Evolutionary conservation across 2,113 vertebrate genomes (phyloP), one percentile per base, ranked within the genome.

Genomic region (Canis aureus): DNA sequence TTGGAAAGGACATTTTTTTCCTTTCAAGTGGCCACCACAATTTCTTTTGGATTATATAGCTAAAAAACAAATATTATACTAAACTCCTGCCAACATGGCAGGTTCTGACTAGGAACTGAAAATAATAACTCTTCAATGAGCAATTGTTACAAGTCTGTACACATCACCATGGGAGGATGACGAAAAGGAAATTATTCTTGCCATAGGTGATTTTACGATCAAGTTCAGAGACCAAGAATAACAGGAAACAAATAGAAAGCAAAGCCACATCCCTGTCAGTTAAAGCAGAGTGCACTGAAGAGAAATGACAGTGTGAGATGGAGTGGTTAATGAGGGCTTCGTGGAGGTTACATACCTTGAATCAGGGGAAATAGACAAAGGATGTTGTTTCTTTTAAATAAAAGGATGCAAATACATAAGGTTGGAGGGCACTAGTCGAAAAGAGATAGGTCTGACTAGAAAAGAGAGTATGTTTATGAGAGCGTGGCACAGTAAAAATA

Each of bases 161-260:
- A 57, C n/a, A 82, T 51, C 29, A 9, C 35, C 20, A 8, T 57
- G 49, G 27, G 11, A 57, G 64, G 25, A 82, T 35, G n/a, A 88
- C 66, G 43, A 81, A 73, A 80, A 82, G 67, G 35, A 66, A 88
- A 76, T 66, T 35, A 17, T 11, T 93, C 29, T 38, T 82, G 49
- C 57, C 60, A 53, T 76, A 43, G 51, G 32, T 78, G 35, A 69
- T 27, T 49, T 73, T 64, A 62, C 11, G 16, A 49, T 17, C 55
- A 83, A 92, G 53, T 92, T 82, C 35, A 93, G 66, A 96, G n/a
- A 49, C 27, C 29, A 49, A 88, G 49, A 81, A 73, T 53, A 92
- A 55, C 15, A 87, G 66, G 76, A 82, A 88, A 57, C 59, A 87
- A 80, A 32, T 81, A 57, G 57, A 73, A 92, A 87, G 22, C 55